Conservation (phyloP, 2,797 vertebrate genomes). For the Dermochelys coriacea region DNA sequence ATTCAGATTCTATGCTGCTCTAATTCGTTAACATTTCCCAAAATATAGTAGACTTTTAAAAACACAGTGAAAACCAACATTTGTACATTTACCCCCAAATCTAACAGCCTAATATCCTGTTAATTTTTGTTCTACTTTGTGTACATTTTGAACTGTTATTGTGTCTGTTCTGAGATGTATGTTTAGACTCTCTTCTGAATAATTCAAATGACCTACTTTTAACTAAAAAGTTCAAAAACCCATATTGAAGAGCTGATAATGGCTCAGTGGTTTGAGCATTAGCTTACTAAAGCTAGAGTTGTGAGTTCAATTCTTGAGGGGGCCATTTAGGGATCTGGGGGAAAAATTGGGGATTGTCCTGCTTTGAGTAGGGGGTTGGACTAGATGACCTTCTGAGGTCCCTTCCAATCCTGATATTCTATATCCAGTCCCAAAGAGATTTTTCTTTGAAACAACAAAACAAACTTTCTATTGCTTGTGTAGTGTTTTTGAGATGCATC, state of each 20-base stretch:
- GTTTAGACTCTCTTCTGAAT: slow-evolving; percentile 19
- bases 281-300: too few species aligned
- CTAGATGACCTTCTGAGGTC: too few species aligned
- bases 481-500: background rate
- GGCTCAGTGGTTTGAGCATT: too few species aligned
- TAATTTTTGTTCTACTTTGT: background rate
- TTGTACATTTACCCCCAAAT: background rate
- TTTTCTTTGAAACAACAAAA: background rate
- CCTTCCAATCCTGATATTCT: too few species aligned
- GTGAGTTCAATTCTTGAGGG: too few species aligned
- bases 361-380: too few species aligned
- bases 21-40: background rate
- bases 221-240: slow-evolving; percentile 42
- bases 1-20: background rate
- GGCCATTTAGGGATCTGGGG: too few species aligned
- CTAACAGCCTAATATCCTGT: background rate
- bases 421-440: background rate
- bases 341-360: too few species aligned
- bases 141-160: background rate
- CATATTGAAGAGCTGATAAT: slow-evolving; percentile 21
- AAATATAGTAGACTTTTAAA: background rate
- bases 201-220: slow-evolving; percentile 3
- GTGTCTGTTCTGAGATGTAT: background rate
- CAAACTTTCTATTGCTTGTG: background rate
- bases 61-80: background rate